Evolutionary conservation across 2,113 vertebrate species (phyloP).

Genomic region (Empidonax traillii): DNA sequence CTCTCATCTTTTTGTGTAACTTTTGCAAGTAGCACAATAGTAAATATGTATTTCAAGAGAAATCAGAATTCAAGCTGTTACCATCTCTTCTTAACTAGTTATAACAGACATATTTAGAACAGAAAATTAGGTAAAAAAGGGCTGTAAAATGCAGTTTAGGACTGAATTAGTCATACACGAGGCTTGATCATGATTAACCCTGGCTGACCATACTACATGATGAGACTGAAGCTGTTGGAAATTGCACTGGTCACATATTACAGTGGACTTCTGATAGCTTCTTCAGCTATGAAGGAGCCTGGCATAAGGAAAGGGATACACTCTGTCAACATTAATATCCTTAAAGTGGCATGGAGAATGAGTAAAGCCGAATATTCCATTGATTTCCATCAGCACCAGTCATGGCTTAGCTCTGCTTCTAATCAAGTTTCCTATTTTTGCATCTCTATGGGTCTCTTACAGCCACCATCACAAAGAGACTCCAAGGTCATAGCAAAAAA

Average conservation of each 20-base stretch:
- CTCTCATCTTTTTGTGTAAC: background rate
- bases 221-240: background rate
- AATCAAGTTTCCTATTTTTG: background rate
- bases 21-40: background rate
- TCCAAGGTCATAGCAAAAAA: background rate
- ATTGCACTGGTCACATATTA: background rate
- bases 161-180: background rate
- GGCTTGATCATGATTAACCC: background rate
- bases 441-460: background rate
- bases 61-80: background rate
- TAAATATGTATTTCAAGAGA: background rate
- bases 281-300: background rate
- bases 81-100: background rate
- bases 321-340: background rate
- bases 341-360: background rate
- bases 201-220: background rate
- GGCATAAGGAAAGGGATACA: background rate
- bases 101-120: background rate
- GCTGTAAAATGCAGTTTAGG: background rate
- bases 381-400: background rate
- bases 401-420: background rate
- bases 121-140: background rate
- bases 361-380: background rate
- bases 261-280: background rate
- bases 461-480: background rate